Evolutionary conservation across 2,888 invertebrate genomes (phyloP).

Genomic region (Dusona sp.): DNA sequence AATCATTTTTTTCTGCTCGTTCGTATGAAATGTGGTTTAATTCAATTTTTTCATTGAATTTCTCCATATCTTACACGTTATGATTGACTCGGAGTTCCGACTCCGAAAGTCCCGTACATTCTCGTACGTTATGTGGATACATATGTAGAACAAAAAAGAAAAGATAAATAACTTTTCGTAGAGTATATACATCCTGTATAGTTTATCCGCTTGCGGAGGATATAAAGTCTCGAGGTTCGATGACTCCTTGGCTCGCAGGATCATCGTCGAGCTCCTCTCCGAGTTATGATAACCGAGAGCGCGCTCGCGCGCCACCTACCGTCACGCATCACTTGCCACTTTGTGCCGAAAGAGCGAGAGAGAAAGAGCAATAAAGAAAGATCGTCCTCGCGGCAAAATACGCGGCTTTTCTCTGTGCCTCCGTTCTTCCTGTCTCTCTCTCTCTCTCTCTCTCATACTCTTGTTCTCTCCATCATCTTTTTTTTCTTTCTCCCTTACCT

Average conservation of each 20-base stretch:
- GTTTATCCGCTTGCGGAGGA: slow-evolving; percentile 44
- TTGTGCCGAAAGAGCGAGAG: slow-evolving; percentile 71
- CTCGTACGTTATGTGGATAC: not conserved
- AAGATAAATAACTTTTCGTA: not conserved
- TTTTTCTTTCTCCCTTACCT: not conserved
- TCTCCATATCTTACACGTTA: not conserved
- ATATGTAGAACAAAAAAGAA: slow-evolving; percentile 1
- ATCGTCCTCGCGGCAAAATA: slow-evolving; percentile 45
- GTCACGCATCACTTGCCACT: slow-evolving; percentile 79
- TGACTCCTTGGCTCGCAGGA: slow-evolving; percentile 73
- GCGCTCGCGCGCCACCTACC: slow-evolving; percentile 70
- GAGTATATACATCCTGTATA: slow-evolving; percentile 12
- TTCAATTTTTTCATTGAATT: not conserved
- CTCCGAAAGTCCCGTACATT: not conserved
- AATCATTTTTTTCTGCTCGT: not conserved
- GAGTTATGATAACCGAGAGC: slow-evolving; percentile 77
- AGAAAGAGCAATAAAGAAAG: slow-evolving; percentile 8
- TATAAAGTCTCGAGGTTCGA: slow-evolving; percentile 74
- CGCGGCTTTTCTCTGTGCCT: slow-evolving; percentile 25
- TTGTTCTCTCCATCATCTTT: slow-evolving; percentile 1
- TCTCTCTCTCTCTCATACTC: slow-evolving; percentile 21
- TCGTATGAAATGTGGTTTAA: no score
- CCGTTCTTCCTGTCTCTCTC: slow-evolving; percentile 23
- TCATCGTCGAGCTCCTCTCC: slow-evolving; percentile 70
- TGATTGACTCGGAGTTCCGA: not conserved